phyloP scores from a whole-genome alignment of 2,113 vertebrate species.

The Bufo bufo region DNA sequence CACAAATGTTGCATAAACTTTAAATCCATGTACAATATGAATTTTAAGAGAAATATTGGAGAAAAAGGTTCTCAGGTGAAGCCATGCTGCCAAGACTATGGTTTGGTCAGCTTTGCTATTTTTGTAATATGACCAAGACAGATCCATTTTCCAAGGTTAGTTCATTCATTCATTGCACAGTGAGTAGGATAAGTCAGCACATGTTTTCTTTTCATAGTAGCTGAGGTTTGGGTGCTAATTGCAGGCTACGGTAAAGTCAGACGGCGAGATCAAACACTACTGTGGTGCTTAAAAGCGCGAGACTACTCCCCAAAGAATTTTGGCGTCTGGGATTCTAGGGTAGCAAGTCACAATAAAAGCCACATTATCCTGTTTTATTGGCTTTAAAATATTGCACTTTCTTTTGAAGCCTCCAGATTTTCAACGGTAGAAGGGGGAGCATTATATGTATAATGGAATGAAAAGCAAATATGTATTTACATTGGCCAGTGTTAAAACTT shows the following conservation, averaged over 20 bases:
- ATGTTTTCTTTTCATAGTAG: constrained; percentile 53
- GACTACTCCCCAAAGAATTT: constrained; percentile 65
- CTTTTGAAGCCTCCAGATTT: constrained; percentile 59
- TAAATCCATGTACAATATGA: not conserved
- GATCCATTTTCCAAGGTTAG: constrained; percentile 59
- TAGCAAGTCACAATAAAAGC: constrained; percentile 63
- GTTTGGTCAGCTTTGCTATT: constrained; percentile 47
- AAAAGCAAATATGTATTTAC: not conserved
- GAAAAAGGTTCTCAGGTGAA: not conserved
- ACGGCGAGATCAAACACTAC: constrained; percentile 63
- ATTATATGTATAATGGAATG: not conserved
- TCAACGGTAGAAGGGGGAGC: not conserved
- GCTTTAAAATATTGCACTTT: constrained; percentile 61
- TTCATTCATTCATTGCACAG: constrained; percentile 49
- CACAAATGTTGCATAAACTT: not conserved
- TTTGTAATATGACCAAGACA: constrained; percentile 49
- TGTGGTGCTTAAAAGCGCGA: constrained; percentile 58
- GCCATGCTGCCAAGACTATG: not conserved
- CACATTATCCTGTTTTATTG: constrained; percentile 65
- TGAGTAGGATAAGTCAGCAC: constrained; percentile 55
- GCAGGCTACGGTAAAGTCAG: constrained; percentile 58
- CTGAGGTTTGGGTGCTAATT: constrained; percentile 56
- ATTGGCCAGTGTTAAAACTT: not conserved
- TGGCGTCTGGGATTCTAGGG: constrained; percentile 60
- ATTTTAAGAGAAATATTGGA: not conserved